Evolutionary conservation across 1,140 invertebrate species (phyloP), one percentile per base, ranked within the genome.

Genomic region (Hylaeus volcanicus): DNA sequence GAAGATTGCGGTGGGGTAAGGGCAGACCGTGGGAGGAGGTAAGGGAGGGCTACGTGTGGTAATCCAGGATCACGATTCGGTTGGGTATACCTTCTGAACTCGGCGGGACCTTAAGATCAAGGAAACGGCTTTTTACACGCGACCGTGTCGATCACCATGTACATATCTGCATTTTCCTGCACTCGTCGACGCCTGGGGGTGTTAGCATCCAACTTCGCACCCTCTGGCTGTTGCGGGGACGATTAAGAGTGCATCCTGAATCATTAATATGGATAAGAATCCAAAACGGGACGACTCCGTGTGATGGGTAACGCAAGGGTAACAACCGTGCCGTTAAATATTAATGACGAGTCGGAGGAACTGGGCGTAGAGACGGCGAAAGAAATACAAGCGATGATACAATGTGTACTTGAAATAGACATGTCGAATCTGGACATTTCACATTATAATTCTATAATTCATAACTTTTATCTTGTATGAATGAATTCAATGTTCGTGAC

Each of bases 1-100:
- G 72, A 75, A 80, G 63, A 75, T 80, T 80, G 71, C 72, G 55
- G 45, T 53, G 45, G 43, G 45, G 65, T 45, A 12, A 66, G 37
- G 45, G 41, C 45, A 8, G 64, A 45, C 9, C 48, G 48, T 51
- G 48, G 48, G 6, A 8, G 48, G 69, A 26, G 51, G 11, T 56
- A 12, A 37, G 11, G 41, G 69, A 53, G 53, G n/a, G 39, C 11
- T 72, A 45, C 48, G 14, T 51, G 79, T 61, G 79, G 79, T 80
- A 80, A 74, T 79, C 77, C 77, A 15, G 77, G 70, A 73, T 79
- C 77, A 79, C 77, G 69, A 79, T 79, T 79, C 69, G 69, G 69
- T 12, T 71, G 69, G 69, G 69, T 56, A 71, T 71, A 71, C 69
- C 77, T 60, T 56, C 70, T 79, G 69, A 70, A 45, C 77, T 64